These are phyloP conservation scores for Cataglyphis hispanica DNA, from an alignment of 1,140 invertebrate genomes.

Conservation along the genomic window DNA sequence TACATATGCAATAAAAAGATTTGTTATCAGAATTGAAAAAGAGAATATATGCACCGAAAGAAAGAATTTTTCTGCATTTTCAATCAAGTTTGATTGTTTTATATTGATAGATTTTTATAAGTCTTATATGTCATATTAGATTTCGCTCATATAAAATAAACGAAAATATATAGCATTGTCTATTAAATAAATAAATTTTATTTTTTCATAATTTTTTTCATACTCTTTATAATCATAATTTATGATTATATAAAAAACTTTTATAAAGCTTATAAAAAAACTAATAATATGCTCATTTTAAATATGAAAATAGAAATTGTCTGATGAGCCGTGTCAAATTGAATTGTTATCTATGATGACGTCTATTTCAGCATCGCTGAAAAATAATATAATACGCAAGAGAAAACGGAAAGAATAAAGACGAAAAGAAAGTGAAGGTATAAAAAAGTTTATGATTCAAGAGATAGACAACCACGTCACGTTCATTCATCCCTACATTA, in stretches of 20 bases:
- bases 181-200: no score
- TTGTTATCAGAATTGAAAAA: slow-evolving; percentile 10
- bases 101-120: neutral
- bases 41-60: neutral
- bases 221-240: no score
- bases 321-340: neutral
- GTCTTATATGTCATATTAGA: neutral
- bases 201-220: no score
- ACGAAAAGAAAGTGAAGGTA: neutral
- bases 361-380: neutral
- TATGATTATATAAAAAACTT: no score
- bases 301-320: slow-evolving; percentile 4
- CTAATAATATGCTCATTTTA: neutral
- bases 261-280: neutral
- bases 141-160: no score
- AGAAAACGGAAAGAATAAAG: slow-evolving; percentile 27
- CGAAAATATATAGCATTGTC: no score
- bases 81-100: neutral
- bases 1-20: neutral
- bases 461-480: slow-evolving; percentile 37
- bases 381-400: slow-evolving; percentile 5
- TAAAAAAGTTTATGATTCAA: slow-evolving; percentile 16
- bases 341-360: slow-evolving; percentile 16
- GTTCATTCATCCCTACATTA: slow-evolving; percentile 53
- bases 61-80: no score